Base-by-base conservation (phyloP, 2,797 vertebrate genomes). In the Salmo trutta region DNA sequence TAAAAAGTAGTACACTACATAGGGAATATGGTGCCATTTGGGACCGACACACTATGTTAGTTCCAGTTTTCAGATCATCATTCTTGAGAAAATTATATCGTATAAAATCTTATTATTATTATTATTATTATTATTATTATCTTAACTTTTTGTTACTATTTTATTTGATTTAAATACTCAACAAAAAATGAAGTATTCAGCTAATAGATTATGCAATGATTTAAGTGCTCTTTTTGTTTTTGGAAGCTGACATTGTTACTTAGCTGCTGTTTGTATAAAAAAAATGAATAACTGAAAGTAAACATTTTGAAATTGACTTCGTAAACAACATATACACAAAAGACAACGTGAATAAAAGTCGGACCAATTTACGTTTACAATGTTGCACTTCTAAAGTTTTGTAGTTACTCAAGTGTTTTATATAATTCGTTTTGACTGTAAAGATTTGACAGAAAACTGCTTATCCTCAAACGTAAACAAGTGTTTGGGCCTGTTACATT, bases 181-280 rank as follows among this genome's bases (percentile, higher is more conserved):
- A 72, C 59, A 67, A 67, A 67, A 82, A 86, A 85, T 73, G 71
- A 83, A 79, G 77, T 88, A 92, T 92, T 93, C 91, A 93, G 89
- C 84, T 91, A 88, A 87, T 93, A 91, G 85, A 82, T 74, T 56
- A 76, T 89, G 84, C 82, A 88, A 93, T 92, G 89, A 89, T 89
- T 88, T 88, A 87, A 91, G 10, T 33, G 29, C 27, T 73, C 87
- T 81, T 91, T 93, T 88, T 91, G 93, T 62, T 67, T 66, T 88
- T 88, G 90, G 93, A 91, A 91, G 93, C 91, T 91, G 88, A 92
- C 88, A 87, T 79, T 80, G 72, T 79, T 81, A 79, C 72, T 73
- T 80, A 83, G 75, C 67, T 78, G 71, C 71, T 71, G 75, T 81
- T 81, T 80, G 64, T 77, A 81, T 59, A 19, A 56, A 59, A 59